These are phyloP conservation scores for Drosophila rufa DNA, from an alignment of 1,140 invertebrate genomes.

Conservation along the genomic window DNA sequence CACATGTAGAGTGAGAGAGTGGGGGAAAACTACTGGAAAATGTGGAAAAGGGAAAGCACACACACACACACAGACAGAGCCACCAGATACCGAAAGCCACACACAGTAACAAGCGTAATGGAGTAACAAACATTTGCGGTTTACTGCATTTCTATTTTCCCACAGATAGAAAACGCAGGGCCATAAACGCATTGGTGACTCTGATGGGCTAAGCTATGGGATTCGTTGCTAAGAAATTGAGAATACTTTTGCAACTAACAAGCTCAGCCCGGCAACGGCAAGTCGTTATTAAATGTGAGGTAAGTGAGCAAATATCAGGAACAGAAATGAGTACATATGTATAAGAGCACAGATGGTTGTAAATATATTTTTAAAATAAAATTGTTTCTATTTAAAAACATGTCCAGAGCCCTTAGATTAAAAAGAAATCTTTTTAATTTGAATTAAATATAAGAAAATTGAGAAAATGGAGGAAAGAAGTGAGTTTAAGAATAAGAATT, in stretches of 20 bases:
- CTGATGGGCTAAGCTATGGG: slow-evolving; percentile 6
- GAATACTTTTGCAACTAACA: slow-evolving; percentile 21
- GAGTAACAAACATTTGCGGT: slow-evolving; percentile 81
- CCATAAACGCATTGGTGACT: slow-evolving; percentile 15
- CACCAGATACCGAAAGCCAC: slow-evolving; percentile 14
- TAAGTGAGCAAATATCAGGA: neutral
- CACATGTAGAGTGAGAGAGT: slow-evolving; percentile 1
- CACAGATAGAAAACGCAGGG: slow-evolving; percentile 11
- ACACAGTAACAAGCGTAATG: slow-evolving; percentile 61
- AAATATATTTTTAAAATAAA: neutral
- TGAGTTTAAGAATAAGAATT: no score
- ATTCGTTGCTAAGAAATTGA: slow-evolving; percentile 24
- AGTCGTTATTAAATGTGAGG: slow-evolving; percentile 27
- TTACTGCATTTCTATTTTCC: slow-evolving; percentile 61
- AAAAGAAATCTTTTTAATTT: no score
- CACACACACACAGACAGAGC: neutral
- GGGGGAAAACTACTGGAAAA: slow-evolving; percentile 2
- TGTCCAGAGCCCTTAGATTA: no score
- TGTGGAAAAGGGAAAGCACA: slow-evolving; percentile 31
- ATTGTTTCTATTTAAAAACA: no score
- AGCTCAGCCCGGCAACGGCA: neutral
- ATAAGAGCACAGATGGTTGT: neutral
- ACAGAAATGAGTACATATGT: no score
- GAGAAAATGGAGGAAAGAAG: no score
- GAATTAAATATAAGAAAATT: no score